These are phyloP conservation scores for Aepyceros melampus DNA, from an alignment of 2,113 vertebrate species.

Conservation along the genomic window DNA sequence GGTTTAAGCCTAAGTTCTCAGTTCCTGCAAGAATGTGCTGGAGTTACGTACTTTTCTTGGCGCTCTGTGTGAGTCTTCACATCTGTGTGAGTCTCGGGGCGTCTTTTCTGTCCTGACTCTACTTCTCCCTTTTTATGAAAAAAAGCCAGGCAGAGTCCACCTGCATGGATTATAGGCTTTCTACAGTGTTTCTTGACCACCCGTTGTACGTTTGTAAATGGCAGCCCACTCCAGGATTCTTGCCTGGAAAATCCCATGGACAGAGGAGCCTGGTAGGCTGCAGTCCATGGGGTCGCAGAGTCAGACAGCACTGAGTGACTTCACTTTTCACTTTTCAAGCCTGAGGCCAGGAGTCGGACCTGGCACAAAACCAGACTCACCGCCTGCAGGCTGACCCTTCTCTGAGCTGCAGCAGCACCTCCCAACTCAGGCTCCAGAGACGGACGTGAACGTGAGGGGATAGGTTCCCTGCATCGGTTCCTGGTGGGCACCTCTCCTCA, in stretches of 20 bases:
- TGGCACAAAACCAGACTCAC: neutral
- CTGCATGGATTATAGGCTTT: neutral
- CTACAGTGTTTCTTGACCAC: neutral
- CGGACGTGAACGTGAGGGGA: neutral
- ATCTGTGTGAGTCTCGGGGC: neutral
- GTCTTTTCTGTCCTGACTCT: neutral
- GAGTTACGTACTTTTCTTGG: neutral
- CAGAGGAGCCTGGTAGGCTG: neutral
- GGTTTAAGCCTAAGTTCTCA: neutral
- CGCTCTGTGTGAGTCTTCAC: neutral
- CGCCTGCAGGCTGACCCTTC: neutral
- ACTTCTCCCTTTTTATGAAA: neutral
- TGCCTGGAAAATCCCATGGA: neutral
- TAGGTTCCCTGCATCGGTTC: neutral
- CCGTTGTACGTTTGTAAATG: neutral
- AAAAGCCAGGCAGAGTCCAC: neutral
- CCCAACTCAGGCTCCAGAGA: neutral
- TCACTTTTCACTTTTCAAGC: neutral
- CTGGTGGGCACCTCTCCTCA: neutral
- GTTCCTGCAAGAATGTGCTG: neutral
- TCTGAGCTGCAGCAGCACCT: neutral
- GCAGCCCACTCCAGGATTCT: neutral
- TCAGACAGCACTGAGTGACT: neutral
- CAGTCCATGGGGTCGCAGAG: neutral
- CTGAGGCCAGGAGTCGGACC: neutral